Base-by-base conservation (phyloP, 2,113 vertebrate genomes). In the Megaceryle maxima region DNA sequence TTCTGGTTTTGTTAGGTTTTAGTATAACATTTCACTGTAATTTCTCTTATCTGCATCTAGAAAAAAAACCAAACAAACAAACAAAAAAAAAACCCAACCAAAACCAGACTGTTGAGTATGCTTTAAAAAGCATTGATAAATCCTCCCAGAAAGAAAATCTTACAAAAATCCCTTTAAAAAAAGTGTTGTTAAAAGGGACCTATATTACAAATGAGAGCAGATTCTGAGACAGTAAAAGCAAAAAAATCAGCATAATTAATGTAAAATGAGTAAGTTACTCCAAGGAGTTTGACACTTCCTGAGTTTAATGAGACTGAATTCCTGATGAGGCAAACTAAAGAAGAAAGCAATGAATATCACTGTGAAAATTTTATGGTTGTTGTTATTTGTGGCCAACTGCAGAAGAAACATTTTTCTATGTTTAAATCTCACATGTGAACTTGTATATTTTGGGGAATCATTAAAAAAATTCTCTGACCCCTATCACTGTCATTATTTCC, bases 341-440 rank as follows among this genome's bases (percentile, higher is more conserved):
- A 33, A 63, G 6, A 75, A 3, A 68, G 1, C 4, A 62, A 28
- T 56, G 0, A 75, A 72, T 18, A 68, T 28, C 3, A 63, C 2
- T 20, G 2, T 33, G 50, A 46, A 26, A 18, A 35, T 51, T 24
- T 62, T 50, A 9, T 44, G 62, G n/a, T 19, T 26, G 11, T 37
- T 64, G 17, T 11, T 29, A 73, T 81, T 77, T 85, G 11, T 28
- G 18, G 1, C 3, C 22, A 83, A 19, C 4, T 51, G 25, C 7
- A 74, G 6, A 6, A 56, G 9, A 88, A 74, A 48, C 1, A n/a
- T 48, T 41, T 77, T 64, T 67, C 25, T 39, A 1, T 28, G 44
- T 63, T 70, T 8, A 83, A 59, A 63, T 43, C 20, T 75, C 60
- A 1, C 4, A 19, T 33, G 6, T 28, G 12, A 69, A 33, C 9